A percentile compares a stretch with the other conserved stretches of the same genome.
These are phyloP conservation scores for Xerus rutilus DNA, from an alignment of 2,797 vertebrate genomes.

Conservation along the genomic window DNA sequence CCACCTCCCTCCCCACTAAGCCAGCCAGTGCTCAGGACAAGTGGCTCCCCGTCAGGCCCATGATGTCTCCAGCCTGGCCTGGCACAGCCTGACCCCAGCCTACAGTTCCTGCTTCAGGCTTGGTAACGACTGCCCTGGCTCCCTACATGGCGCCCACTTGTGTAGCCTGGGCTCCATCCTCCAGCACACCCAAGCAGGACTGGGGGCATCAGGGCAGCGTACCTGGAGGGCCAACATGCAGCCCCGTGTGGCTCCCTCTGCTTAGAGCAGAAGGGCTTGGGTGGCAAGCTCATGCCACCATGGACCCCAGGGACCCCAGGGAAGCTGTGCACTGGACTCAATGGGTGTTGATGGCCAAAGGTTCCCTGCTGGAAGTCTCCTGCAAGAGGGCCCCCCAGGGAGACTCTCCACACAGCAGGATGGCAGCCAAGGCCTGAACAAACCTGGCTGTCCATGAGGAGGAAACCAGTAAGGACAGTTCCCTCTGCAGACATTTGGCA, in stretches of 20 bases:
- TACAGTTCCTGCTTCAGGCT: not conserved
- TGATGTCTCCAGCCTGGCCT: not conserved
- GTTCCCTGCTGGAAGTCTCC: not conserved
- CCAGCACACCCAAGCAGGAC: not conserved
- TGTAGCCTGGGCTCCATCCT: accelerated
- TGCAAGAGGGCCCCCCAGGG: too few species aligned
- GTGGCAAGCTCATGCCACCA: not conserved
- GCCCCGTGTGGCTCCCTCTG: not conserved
- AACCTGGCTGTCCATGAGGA: not conserved
- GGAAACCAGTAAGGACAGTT: too few species aligned
- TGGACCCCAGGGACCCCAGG: not conserved
- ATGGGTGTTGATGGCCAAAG: not conserved
- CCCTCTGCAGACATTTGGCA: not conserved
- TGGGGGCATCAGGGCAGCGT: too few species aligned
- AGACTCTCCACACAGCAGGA: not conserved
- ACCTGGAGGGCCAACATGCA: not conserved
- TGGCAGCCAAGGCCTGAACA: not conserved
- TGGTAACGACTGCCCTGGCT: not conserved
- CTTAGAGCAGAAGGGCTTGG: not conserved
- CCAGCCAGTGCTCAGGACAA: not conserved
- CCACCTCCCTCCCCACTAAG: not conserved
- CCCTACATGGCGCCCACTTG: not conserved
- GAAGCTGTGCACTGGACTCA: accelerated
- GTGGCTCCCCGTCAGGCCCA: not conserved
- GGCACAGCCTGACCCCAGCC: not conserved